Evolutionary conservation across 2,888 invertebrate genomes (phyloP).

Genomic region (Fragum sueziense): DNA sequence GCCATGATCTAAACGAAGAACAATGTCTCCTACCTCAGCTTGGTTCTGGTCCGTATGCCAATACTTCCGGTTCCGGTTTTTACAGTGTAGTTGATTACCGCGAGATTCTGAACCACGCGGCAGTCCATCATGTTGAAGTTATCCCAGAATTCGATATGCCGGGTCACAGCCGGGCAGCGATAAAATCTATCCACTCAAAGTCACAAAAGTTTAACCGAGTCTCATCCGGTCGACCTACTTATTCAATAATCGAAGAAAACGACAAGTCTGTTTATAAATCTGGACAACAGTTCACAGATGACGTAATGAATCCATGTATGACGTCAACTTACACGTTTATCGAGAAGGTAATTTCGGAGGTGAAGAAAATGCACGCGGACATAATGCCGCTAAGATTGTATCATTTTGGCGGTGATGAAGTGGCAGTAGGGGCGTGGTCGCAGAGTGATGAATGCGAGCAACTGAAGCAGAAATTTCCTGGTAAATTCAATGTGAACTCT

Average conservation of each 20-base stretch:
- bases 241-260: conserved; percentile 67
- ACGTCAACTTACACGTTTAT: conserved; percentile 75
- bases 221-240: conserved; percentile 57
- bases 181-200: conserved; percentile 74
- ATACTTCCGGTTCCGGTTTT: conserved; percentile 71
- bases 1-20: conserved; percentile 72
- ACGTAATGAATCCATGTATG: conserved; percentile 78
- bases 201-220: conserved; percentile 48
- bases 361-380: conserved; percentile 66
- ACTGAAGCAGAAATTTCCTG: neutral
- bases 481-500: too few relatives aligned
- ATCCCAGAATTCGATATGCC: conserved; percentile 81
- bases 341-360: conserved; percentile 60
- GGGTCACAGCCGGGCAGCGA: conserved; percentile 77
- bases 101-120: conserved; percentile 76
- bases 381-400: conserved; percentile 68
- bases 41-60: conserved; percentile 71
- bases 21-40: conserved; percentile 75
- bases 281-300: conserved; percentile 74
- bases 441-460: neutral
- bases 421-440: conserved; percentile 68
- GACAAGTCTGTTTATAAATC: conserved; percentile 66
- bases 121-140: conserved; percentile 72
- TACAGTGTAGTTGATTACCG: conserved; percentile 73
- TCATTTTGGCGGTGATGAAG: conserved; percentile 78